Evolutionary conservation across 30 jellyfish, hydroid and myxozoan species (phyloP).

Genomic region (Aurelia aurita complex sp. Pacific): DNA sequence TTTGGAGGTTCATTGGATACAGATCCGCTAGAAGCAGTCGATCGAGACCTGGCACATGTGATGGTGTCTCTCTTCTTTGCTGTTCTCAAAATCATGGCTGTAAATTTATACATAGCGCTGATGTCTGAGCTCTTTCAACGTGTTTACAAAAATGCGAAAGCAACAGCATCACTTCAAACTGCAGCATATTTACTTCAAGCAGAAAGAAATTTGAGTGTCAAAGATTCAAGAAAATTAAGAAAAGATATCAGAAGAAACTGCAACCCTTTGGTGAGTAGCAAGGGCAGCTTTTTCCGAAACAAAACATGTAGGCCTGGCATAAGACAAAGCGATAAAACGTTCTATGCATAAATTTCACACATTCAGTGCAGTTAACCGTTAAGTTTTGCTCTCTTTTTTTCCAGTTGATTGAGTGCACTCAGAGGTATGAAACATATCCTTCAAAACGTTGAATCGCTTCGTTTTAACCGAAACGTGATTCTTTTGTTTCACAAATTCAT

Average conservation of each 20-base stretch:
- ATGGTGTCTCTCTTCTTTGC: conserved; percentile 40
- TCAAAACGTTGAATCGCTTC: too few species aligned
- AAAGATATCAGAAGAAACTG: conserved; percentile 44
- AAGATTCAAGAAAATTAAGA: conserved; percentile 12
- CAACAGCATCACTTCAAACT: conserved; percentile 62
- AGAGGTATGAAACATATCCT: too few species aligned
- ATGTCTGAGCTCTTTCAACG: conserved; percentile 35
- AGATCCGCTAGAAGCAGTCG: conserved; percentile 28
- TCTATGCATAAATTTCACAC: too few species aligned
- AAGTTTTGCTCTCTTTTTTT: too few species aligned
- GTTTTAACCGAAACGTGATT: too few species aligned
- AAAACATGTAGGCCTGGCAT: too few species aligned
- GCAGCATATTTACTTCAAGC: conserved; percentile 48
- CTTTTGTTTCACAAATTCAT: too few species aligned
- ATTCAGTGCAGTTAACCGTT: too few species aligned
- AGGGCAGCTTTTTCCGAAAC: too few species aligned
- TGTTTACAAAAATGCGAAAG: conserved; percentile 64
- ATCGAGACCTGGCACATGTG: conserved; percentile 32
- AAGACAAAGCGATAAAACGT: too few species aligned
- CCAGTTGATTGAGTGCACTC: too few species aligned
- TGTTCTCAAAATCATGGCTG: conserved; percentile 32
- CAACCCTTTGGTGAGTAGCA: conserved; percentile 55
- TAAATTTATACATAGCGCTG: conserved; percentile 57
- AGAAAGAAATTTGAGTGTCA: conserved; percentile 39
- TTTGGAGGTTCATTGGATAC: conserved; percentile 40